Percentiles rank a stretch among this genome's conserved stretches.
phyloP scores from a whole-genome alignment of 1,140 invertebrate genomes.

The Saccostrea cuccullata region DNA sequence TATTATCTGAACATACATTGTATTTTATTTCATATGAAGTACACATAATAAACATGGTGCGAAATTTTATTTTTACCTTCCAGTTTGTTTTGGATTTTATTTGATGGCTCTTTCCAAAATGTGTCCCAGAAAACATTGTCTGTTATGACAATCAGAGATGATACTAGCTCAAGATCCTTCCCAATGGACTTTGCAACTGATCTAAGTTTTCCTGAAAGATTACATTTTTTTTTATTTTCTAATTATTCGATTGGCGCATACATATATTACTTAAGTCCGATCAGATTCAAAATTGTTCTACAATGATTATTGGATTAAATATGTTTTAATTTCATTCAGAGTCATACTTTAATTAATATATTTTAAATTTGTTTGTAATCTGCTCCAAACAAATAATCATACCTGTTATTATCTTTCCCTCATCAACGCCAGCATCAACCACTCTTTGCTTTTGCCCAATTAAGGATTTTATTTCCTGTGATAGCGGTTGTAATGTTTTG shows the following conservation, averaged over 20 bases:
- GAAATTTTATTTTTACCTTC: conserved; percentile 16
- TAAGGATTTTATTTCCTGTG: not conserved
- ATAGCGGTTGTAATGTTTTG: not conserved
- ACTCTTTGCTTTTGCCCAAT: not conserved
- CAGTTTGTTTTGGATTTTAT: conserved; percentile 2
- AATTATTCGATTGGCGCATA: no score
- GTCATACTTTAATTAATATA: no score
- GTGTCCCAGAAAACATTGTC: not conserved
- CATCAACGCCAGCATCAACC: not conserved
- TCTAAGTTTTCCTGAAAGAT: not conserved
- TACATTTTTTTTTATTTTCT: no score
- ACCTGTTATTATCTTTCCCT: not conserved
- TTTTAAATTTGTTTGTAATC: no score
- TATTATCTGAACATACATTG: no score
- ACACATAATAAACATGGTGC: not conserved
- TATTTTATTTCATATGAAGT: no score
- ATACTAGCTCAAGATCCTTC: not conserved
- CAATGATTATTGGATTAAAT: no score
- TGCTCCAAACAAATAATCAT: not conserved
- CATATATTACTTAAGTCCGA: no score
- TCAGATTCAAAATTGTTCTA: no score
- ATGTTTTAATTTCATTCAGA: no score
- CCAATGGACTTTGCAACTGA: not conserved
- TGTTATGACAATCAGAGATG: not conserved
- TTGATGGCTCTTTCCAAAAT: not conserved